phyloP scores from a whole-genome alignment of 1,140 invertebrate species.

The Streblospio benedicti region DNA sequence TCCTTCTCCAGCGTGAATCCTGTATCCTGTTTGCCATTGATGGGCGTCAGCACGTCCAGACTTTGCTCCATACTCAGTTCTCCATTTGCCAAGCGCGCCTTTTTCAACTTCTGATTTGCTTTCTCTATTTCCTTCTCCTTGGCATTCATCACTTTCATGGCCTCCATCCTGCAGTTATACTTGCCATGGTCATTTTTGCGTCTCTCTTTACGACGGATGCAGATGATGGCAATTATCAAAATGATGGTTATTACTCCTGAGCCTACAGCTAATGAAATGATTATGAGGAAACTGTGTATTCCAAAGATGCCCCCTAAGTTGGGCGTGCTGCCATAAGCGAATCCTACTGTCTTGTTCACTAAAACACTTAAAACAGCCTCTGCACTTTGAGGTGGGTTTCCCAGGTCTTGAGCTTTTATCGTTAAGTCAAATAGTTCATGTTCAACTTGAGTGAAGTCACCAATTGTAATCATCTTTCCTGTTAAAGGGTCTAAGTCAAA shows the following conservation, averaged over 20 bases:
- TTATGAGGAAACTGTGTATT: background rate
- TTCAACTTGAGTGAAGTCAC: too few species aligned
- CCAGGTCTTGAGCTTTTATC: slow-evolving; percentile 8
- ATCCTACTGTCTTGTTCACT: slow-evolving; percentile 7
- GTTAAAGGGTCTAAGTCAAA: background rate
- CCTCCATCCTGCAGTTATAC: slow-evolving; percentile 11
- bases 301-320: background rate
- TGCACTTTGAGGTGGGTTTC: slow-evolving; percentile 1
- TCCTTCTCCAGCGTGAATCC: too few species aligned
- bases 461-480: too few species aligned
- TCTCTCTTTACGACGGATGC: slow-evolving; percentile 6
- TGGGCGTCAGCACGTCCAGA: too few species aligned
- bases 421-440: too few species aligned
- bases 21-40: too few species aligned
- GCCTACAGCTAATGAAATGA: background rate
- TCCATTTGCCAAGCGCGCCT: too few species aligned
- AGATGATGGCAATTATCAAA: background rate
- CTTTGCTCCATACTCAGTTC: too few species aligned
- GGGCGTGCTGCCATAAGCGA: background rate
- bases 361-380: slow-evolving; percentile 3
- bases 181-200: background rate
- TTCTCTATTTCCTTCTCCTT: background rate
- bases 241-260: background rate
- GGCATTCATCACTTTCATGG: slow-evolving; percentile 4
- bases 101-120: too few species aligned